These are phyloP conservation scores for Augochlora pura DNA, from an alignment of 1,140 invertebrate genomes.

Conservation along the genomic window DNA sequence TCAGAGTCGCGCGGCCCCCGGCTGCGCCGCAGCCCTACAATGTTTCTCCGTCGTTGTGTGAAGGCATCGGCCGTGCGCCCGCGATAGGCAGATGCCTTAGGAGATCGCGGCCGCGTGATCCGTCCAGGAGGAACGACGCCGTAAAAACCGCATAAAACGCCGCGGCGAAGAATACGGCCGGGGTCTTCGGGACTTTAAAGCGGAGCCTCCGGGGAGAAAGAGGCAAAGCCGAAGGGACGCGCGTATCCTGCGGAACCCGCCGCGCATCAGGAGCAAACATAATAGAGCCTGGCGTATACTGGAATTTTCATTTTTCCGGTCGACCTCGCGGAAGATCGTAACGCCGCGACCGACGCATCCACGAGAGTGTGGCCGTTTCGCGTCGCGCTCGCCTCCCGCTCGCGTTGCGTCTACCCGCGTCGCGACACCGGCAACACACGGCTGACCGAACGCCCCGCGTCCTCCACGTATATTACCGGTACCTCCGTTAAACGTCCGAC, in stretches of 20 bases:
- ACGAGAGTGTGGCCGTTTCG: slow-evolving; percentile 7
- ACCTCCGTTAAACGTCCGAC: not conserved
- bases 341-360: slow-evolving; percentile 45
- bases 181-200: slow-evolving; percentile 58
- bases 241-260: slow-evolving; percentile 52
- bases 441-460: slow-evolving; percentile 40
- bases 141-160: slow-evolving; percentile 68
- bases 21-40: not conserved
- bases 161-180: slow-evolving; percentile 51
- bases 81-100: slow-evolving; percentile 10
- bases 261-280: slow-evolving; percentile 61
- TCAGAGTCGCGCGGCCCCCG: not conserved
- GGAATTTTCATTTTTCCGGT: slow-evolving; percentile 75
- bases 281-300: slow-evolving; percentile 66
- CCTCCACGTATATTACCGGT: slow-evolving; percentile 29
- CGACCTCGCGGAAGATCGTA: slow-evolving; percentile 72
- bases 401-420: no score
- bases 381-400: no score
- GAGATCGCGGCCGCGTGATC: slow-evolving; percentile 55
- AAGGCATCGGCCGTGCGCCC: not conserved
- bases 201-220: slow-evolving; percentile 49
- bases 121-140: slow-evolving; percentile 63
- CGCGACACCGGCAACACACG: slow-evolving; percentile 42
- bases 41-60: slow-evolving; percentile 25
- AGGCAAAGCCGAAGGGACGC: not conserved